Base-by-base conservation (phyloP, 2,113 vertebrate genomes). In the Chascanopsetta lugubris region DNA sequence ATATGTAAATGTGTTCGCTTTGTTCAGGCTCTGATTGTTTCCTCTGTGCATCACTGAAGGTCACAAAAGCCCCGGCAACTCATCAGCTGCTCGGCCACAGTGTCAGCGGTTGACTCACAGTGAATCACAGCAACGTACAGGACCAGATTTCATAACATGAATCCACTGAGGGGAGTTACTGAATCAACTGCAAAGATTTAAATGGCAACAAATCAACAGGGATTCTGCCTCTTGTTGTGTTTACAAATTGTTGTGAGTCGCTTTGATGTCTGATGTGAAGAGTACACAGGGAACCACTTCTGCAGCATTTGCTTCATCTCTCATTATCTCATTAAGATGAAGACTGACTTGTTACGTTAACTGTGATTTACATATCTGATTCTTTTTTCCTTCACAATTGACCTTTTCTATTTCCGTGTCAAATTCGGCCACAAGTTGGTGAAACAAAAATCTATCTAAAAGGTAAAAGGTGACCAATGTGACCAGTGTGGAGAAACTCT, bases 401-500 rank as follows among this genome's bases (percentile, higher is more conserved):
- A n/a, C n/a, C n/a, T n/a, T n/a, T n/a, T n/a, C n/a, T n/a, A n/a
- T n/a, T n/a, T n/a, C n/a, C n/a, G n/a, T n/a, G n/a, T n/a, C n/a
- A n/a, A n/a, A n/a, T n/a, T n/a, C n/a, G n/a, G n/a, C n/a, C n/a
- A n/a, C n/a, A n/a, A n/a, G n/a, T n/a, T n/a, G n/a, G n/a, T n/a
- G n/a, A 40, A 40, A 40, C 36, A 34, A 15, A n/a, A 49, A n/a
- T n/a, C n/a, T n/a, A n/a, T n/a, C n/a, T n/a, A n/a, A n/a, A n/a
- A n/a, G n/a, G n/a, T n/a, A n/a, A n/a, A n/a, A n/a, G n/a, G n/a
- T n/a, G n/a, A n/a, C n/a, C n/a, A n/a, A n/a, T n/a, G n/a, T n/a
- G n/a, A n/a, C n/a, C 17, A 13, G 45, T 66, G 22, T 21, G 45
- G 51, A 20, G 38, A 66, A 62, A 51, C 47, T 51, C 47, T 66